Percentiles rank a stretch among this genome's conserved stretches.
These are phyloP conservation scores for Tupaia tana DNA, from an alignment of 2,113 vertebrate genomes.

Conservation along the genomic window DNA sequence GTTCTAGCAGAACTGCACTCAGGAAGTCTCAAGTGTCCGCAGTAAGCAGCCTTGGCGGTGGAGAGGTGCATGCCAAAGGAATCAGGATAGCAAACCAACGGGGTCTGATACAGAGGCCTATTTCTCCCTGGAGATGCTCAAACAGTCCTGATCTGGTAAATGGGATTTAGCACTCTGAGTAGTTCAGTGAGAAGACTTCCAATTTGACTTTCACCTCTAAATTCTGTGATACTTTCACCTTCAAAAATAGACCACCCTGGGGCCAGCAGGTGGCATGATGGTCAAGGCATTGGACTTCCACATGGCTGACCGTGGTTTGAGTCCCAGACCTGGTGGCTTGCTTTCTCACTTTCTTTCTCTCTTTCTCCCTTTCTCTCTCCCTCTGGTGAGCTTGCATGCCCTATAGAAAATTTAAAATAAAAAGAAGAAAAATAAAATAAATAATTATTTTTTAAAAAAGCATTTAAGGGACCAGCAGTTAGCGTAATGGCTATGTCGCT, in stretches of 20 bases:
- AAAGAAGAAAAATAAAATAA: too few relatives aligned
- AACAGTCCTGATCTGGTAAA: not conserved
- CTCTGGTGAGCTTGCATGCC: too few relatives aligned
- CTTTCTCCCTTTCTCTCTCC: too few relatives aligned
- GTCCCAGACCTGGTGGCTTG: too few relatives aligned
- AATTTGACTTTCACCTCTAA: conserved; percentile 28
- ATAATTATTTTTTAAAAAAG: too few relatives aligned
- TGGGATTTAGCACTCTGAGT: not conserved
- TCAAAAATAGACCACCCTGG: not conserved
- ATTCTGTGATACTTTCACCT: conserved; percentile 23
- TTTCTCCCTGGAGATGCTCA: not conserved
- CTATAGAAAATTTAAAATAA: too few relatives aligned
- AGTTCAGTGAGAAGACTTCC: not conserved
- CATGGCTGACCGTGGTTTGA: too few relatives aligned
- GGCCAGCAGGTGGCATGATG: not conserved
- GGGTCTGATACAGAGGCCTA: not conserved
- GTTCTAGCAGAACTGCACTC: not conserved
- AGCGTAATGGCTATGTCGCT: too few relatives aligned
- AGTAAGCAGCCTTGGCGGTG: not conserved
- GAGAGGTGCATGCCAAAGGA: not conserved
- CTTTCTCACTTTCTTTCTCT: too few relatives aligned
- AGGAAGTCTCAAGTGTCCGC: not conserved
- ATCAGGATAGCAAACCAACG: not conserved
- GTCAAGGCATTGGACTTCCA: too few relatives aligned
- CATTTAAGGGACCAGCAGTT: too few relatives aligned